Conservation (phyloP, 2,888 invertebrate species). For the Amblyteles armatorius region DNA sequence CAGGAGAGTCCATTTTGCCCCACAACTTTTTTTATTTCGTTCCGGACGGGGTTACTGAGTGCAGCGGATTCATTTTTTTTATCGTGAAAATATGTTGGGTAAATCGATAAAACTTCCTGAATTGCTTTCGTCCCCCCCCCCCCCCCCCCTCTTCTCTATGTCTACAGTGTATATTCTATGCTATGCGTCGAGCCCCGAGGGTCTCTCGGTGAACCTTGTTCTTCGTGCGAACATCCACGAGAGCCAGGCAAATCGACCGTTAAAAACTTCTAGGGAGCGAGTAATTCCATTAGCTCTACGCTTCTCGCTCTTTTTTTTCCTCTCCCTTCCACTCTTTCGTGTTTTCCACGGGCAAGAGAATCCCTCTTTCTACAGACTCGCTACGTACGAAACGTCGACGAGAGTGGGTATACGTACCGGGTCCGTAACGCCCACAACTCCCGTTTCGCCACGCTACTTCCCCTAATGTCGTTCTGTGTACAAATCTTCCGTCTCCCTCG, state of each 20-base stretch:
- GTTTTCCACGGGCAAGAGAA: slow-evolving; percentile 39
- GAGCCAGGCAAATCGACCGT: slow-evolving; percentile 83
- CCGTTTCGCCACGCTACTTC: slow-evolving; percentile 52
- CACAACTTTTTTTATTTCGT: neutral
- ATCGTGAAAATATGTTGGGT: neutral
- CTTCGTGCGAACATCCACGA: slow-evolving; percentile 35
- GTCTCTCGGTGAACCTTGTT: slow-evolving; percentile 39
- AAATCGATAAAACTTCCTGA: neutral
- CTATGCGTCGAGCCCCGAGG: slow-evolving; percentile 6
- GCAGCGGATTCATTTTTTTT: neutral
- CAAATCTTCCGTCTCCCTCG: neutral
- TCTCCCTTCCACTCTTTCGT: slow-evolving; percentile 10
- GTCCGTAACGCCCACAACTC: slow-evolving; percentile 44
- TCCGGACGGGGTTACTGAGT: neutral
- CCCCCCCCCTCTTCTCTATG: neutral
- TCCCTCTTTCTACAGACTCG: neutral
- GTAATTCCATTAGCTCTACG: slow-evolving; percentile 79
- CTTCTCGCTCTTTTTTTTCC: slow-evolving; percentile 35
- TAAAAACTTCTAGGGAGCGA: slow-evolving; percentile 80
- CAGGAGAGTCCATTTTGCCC: neutral
- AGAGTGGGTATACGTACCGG: slow-evolving; percentile 35
- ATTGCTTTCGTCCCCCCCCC: neutral
- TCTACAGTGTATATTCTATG: neutral
- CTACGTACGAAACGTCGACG: slow-evolving; percentile 22
- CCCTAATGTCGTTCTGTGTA: slow-evolving; percentile 52